Percentiles rank a stretch among this genome's conserved stretches.
These are phyloP conservation scores for Sipunculus nudus DNA, from an alignment of 2,888 invertebrate species.

Conservation along the genomic window DNA sequence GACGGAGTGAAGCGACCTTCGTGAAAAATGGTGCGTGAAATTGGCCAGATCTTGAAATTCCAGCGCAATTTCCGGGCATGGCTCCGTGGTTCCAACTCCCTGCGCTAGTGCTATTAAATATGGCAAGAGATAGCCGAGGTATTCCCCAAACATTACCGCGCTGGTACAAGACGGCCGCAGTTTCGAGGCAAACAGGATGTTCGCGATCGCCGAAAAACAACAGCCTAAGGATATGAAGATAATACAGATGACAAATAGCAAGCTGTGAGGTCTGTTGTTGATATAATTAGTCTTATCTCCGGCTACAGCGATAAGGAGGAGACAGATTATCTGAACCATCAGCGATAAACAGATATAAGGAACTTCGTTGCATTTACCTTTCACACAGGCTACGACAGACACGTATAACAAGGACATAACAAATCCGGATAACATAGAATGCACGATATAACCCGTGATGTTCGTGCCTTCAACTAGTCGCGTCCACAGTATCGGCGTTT, in stretches of 20 bases:
- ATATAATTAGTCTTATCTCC: conserved; percentile 18
- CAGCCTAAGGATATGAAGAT: conserved; percentile 22
- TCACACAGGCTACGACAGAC: too few species aligned
- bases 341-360: too few species aligned
- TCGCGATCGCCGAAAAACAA: conserved; percentile 23
- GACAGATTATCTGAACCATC: too few species aligned
- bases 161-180: conserved; percentile 24
- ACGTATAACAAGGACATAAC: too few species aligned
- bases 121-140: conserved; percentile 23
- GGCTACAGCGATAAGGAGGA: too few species aligned
- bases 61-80: too few species aligned
- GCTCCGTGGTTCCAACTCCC: conserved; percentile 18
- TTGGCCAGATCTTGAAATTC: too few species aligned
- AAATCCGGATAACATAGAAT: too few species aligned
- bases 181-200: conserved; percentile 25
- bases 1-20: too few species aligned
- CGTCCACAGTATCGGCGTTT: conserved; percentile 21
- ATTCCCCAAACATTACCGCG: conserved; percentile 28
- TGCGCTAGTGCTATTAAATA: conserved; percentile 29
- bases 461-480: conserved; percentile 23
- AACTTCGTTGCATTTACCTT: too few species aligned
- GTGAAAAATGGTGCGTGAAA: too few species aligned
- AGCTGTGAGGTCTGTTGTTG: conserved; percentile 13
- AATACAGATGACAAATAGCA: conserved; percentile 25
- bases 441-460: conserved; percentile 23